Conservation (phyloP, 2,797 vertebrate genomes). For the Thalassophryne amazonica region DNA sequence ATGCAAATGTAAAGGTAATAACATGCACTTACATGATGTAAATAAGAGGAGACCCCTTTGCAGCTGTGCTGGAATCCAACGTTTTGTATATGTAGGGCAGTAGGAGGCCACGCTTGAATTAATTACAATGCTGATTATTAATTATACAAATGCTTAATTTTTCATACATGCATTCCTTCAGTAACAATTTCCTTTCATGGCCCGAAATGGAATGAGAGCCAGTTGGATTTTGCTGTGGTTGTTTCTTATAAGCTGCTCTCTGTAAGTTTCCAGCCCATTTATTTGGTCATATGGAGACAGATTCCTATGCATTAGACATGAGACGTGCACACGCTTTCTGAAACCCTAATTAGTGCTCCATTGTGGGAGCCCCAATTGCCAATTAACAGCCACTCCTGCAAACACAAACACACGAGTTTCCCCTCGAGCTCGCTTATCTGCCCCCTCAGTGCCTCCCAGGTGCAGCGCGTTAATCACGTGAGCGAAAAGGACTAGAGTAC, state of each 20-base stretch:
- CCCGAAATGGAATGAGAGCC: conserved; percentile 1
- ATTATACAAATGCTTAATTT: conserved; percentile 56
- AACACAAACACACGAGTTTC: conserved; percentile 14
- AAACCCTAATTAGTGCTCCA: conserved; percentile 62
- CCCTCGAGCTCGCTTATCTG: not conserved
- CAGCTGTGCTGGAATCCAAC: conserved; percentile 18
- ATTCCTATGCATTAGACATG: conserved; percentile 65
- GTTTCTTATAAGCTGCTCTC: conserved; percentile 52
- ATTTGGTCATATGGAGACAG: conserved; percentile 45
- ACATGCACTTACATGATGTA: conserved; percentile 6
- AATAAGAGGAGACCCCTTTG: conserved; percentile 17
- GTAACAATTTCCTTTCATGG: conserved; percentile 29
- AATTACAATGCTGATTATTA: conserved; percentile 55
- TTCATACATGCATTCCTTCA: conserved; percentile 55
- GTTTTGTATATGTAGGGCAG: conserved; percentile 54
- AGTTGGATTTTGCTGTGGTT: conserved; percentile 20
- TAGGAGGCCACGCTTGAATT: conserved; percentile 41
- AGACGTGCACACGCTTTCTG: conserved; percentile 23
- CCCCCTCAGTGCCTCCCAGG: conserved; percentile 30
- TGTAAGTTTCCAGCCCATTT: conserved; percentile 50
- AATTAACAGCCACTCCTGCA: conserved; percentile 61
- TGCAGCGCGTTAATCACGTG: conserved; percentile 57
- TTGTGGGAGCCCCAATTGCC: conserved; percentile 60
- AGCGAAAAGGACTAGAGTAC: conserved; percentile 30
- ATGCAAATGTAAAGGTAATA: conserved; percentile 4